A percentile compares a stretch with the other conserved stretches of the same genome.
phyloP scores from a whole-genome alignment of 2,888 invertebrate species.

The Labia minor region DNA sequence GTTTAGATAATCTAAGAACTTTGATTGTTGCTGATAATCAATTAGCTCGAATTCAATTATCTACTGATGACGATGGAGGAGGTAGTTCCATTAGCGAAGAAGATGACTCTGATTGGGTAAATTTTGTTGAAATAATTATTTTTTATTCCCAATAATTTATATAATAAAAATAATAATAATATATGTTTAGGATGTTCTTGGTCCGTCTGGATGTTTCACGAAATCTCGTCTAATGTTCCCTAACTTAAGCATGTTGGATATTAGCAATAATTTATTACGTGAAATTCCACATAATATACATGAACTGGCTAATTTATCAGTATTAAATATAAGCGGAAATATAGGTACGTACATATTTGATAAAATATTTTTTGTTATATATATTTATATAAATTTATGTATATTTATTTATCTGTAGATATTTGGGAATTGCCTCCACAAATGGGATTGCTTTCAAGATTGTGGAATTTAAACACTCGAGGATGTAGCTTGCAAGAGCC shows the following conservation, averaged over 20 bases:
- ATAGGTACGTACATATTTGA: conserved; percentile 42
- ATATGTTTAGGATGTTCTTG: conserved; percentile 23
- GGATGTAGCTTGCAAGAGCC: conserved; percentile 85
- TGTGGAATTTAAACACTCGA: conserved; percentile 91
- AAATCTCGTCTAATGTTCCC: conserved; percentile 76
- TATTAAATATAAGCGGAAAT: conserved; percentile 84
- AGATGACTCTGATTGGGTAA: conserved; percentile 37
- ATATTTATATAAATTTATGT: too few relatives aligned
- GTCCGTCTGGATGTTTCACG: conserved; percentile 39
- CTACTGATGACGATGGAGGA: conserved; percentile 65
- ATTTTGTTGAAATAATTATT: conserved; percentile 19
- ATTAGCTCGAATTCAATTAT: conserved; percentile 65
- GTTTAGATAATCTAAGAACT: conserved; percentile 70
- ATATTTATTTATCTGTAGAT: conserved; percentile 43
- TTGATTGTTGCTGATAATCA: conserved; percentile 78
- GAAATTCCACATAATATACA: conserved; percentile 74
- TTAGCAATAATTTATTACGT: conserved; percentile 73
- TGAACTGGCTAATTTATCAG: conserved; percentile 78
- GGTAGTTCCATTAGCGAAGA: conserved; percentile 26
- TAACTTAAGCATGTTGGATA: conserved; percentile 86
- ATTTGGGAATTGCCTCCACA: conserved; percentile 84
- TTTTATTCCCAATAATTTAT: neutral
- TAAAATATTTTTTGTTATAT: conserved; percentile 1
- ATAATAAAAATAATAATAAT: neutral
- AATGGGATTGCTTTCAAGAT: conserved; percentile 83